A percentile compares a stretch with the other conserved stretches of the same genome.
Evolutionary conservation across 2,113 vertebrate species (phyloP).

Genomic region (Orycteropus afer): DNA sequence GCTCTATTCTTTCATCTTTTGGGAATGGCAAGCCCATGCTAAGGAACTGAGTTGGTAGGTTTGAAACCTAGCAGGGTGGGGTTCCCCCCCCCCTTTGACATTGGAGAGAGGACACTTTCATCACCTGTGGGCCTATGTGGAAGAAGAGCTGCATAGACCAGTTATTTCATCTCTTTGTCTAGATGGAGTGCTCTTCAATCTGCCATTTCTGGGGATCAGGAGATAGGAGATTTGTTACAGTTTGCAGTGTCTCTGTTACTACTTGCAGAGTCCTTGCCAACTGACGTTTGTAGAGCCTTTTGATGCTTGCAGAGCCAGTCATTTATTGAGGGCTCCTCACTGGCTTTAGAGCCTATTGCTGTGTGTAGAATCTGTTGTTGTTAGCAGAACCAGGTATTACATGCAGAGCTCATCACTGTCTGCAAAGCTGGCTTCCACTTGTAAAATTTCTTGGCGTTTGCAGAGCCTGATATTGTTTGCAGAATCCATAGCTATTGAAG

Average conservation of each 20-base stretch:
- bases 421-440: slow-evolving; percentile 29
- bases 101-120: neutral
- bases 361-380: slow-evolving; percentile 14
- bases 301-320: slow-evolving; percentile 49
- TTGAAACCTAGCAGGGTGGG: no score
- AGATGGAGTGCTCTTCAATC: neutral
- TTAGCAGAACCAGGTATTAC: slow-evolving; percentile 25
- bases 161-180: neutral
- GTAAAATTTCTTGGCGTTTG: slow-evolving; percentile 29
- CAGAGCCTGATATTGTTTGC: slow-evolving; percentile 36
- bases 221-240: neutral
- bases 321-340: slow-evolving; percentile 38
- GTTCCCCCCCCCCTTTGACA: no score
- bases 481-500: neutral
- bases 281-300: slow-evolving; percentile 53
- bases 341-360: slow-evolving; percentile 53
- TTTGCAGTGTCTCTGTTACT: neutral
- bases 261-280: neutral
- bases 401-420: slow-evolving; percentile 28
- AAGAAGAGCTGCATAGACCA: neutral
- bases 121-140: fast-evolving
- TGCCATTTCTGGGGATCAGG: neutral
- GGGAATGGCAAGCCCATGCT: no score
- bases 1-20: neutral
- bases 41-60: no score